These are phyloP conservation scores for Rambutsinella grinnellia DNA, from an alignment of 2,888 invertebrate genomes.

Conservation along the genomic window DNA sequence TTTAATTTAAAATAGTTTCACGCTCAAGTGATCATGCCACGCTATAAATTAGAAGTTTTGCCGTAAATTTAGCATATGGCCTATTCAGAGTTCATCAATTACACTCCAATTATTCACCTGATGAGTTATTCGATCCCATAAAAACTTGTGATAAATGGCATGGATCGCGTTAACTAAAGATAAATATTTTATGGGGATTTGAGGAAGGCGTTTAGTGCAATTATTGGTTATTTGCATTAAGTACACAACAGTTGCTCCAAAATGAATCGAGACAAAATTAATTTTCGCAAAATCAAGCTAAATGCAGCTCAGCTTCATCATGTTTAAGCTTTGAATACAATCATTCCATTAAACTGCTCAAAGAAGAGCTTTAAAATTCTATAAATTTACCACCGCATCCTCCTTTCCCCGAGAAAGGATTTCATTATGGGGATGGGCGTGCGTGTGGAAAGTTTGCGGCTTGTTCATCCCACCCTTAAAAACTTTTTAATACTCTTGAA, in stretches of 20 bases:
- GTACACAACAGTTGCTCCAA: not conserved
- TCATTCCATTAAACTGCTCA: too few species aligned
- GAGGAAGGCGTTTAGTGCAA: not conserved
- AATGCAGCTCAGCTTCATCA: not conserved
- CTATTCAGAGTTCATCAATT: not conserved
- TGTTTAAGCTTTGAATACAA: not conserved
- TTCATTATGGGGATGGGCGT: not conserved
- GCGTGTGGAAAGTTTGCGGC: conserved; percentile 1
- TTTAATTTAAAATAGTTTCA: too few species aligned
- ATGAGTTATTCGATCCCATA: not conserved
- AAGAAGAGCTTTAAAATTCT: too few species aligned
- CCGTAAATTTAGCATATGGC: not conserved
- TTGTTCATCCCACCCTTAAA: not conserved
- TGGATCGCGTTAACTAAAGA: not conserved
- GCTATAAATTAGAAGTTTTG: too few species aligned
- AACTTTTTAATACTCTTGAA: not conserved
- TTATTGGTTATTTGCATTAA: not conserved
- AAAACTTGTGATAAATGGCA: not conserved
- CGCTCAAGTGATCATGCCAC: too few species aligned
- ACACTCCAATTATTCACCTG: conserved; percentile 9
- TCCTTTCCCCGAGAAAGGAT: not conserved
- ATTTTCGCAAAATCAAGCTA: not conserved
- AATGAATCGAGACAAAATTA: not conserved
- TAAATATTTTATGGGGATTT: not conserved
- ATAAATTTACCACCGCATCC: too few species aligned